phyloP scores from a whole-genome alignment of 2,888 invertebrate genomes.

The Melieria crassipennis region DNA sequence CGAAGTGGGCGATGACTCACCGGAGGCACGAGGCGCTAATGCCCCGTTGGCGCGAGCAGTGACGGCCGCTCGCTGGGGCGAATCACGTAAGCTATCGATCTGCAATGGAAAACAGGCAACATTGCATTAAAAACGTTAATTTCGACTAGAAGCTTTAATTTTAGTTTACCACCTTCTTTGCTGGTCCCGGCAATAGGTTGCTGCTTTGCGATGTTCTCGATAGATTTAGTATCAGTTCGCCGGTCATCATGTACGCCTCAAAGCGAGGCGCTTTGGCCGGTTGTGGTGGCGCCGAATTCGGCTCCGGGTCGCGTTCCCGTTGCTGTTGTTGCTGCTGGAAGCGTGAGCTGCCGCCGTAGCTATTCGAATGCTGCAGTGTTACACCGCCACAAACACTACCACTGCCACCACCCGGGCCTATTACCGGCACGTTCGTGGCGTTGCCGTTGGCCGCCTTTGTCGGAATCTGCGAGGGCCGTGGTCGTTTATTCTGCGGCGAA shows the following conservation, averaged over 20 bases:
- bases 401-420: constrained; percentile 39
- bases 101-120: constrained; percentile 36
- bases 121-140: not conserved
- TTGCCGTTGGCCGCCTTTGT: constrained; percentile 54
- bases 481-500: constrained; percentile 64
- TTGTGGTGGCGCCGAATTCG: constrained; percentile 61
- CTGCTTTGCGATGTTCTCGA: constrained; percentile 81
- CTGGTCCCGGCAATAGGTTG: constrained; percentile 69
- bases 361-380: constrained; percentile 53
- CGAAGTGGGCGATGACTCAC: constrained; percentile 66
- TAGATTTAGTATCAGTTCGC: constrained; percentile 93
- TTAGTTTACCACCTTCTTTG: constrained; percentile 59
- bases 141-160: not conserved
- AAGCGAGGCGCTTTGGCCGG: constrained; percentile 70
- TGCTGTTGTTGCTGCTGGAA: constrained; percentile 37
- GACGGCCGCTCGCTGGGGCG: constrained; percentile 48
- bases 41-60: constrained; percentile 61
- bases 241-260: constrained; percentile 98
- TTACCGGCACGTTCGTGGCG: constrained; percentile 43
- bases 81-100: constrained; percentile 65
- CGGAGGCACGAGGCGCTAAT: constrained; percentile 65
- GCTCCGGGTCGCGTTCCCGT: constrained; percentile 52
- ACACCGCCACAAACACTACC: not conserved
- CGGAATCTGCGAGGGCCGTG: constrained; percentile 64
- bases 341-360: constrained; percentile 52